Base-by-base conservation (phyloP, 2,113 vertebrate species). In the Fulmarus glacialis region DNA sequence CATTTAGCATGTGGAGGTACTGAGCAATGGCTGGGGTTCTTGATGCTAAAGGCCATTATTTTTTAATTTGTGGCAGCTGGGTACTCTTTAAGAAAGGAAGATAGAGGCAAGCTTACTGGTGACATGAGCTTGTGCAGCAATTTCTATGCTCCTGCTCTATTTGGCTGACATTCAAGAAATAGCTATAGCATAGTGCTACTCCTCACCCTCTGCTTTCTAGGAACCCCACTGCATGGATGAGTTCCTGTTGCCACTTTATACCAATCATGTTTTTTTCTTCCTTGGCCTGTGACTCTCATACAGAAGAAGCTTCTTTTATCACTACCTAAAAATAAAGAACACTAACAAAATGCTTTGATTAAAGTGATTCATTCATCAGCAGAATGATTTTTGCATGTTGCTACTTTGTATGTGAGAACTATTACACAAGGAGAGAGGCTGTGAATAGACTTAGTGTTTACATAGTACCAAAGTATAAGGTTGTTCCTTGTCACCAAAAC, bases 391-490 rank as follows among this genome's bases (percentile, higher is more conserved):
- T 97, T 97, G 84, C 91, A 58, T 96, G 96, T 97, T 97, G 93
- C 96, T 96, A 82, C 87, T 98, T 93, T 95, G 80, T 95, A 96
- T 98, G 84, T 95, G 93, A 97, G 97, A 98, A 96, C 84, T 92
- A 96, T 96, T 96, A 89, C 86, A 91, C 67, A 90, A 86, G 89
- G 93, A 97, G 95, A 82, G 93, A 89, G 66, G 20, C 71, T 38
- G 78, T 98, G 97, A 98, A 98, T 98, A 97, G 95, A 88, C 34
- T 53, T 43, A 98, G 93, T 98, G 98, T 98, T 96, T 97, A 92
- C 93, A 94, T 58, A 93, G 95, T 68, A 98, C 97, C 97, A 97
- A 97, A 97, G 97, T 98, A 97, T 98, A 97, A 97, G 96, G 96
- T 98, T 97, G 97, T 96, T 97, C 96, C 96, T 97, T 98, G 97